Evolutionary conservation across 2,888 invertebrate genomes (phyloP).

Genomic region (Thereva unica): DNA sequence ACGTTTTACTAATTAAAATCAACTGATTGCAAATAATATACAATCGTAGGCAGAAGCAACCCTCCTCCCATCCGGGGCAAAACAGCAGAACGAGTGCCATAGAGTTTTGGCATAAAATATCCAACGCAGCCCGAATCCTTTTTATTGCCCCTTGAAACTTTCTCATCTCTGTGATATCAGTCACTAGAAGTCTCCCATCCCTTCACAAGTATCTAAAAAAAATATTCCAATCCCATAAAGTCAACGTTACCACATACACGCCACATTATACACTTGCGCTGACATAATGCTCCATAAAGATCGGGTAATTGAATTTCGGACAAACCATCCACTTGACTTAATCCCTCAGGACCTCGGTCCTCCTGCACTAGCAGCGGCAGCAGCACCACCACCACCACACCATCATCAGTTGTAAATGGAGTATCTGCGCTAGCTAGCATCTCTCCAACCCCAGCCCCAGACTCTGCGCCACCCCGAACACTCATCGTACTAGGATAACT

Average conservation of each 20-base stretch:
- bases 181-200: background rate
- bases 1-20: slow-evolving; percentile 29
- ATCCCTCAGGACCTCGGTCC: slow-evolving; percentile 35
- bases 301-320: slow-evolving; percentile 43
- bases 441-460: too few relatives aligned
- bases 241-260: slow-evolving; percentile 27
- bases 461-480: background rate
- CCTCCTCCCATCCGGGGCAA: too few relatives aligned
- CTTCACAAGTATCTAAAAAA: background rate
- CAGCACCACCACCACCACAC: background rate
- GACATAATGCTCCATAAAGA: slow-evolving; percentile 40
- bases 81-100: too few relatives aligned
- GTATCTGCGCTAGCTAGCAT: background rate
- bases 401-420: background rate
- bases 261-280: slow-evolving; percentile 35
- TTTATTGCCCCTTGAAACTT: too few relatives aligned
- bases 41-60: slow-evolving; percentile 6
- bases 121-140: too few relatives aligned
- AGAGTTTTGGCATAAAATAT: too few relatives aligned
- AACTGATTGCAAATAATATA: slow-evolving; percentile 28
- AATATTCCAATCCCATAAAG: slow-evolving; percentile 5
- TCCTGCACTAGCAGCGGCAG: too few relatives aligned
- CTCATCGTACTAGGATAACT: background rate
- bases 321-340: slow-evolving; percentile 43
- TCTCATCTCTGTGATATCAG: background rate